Percentiles rank a stretch among this genome's conserved stretches.
phyloP scores from a whole-genome alignment of 2,113 vertebrate species.

The Grammomys surdaster region DNA sequence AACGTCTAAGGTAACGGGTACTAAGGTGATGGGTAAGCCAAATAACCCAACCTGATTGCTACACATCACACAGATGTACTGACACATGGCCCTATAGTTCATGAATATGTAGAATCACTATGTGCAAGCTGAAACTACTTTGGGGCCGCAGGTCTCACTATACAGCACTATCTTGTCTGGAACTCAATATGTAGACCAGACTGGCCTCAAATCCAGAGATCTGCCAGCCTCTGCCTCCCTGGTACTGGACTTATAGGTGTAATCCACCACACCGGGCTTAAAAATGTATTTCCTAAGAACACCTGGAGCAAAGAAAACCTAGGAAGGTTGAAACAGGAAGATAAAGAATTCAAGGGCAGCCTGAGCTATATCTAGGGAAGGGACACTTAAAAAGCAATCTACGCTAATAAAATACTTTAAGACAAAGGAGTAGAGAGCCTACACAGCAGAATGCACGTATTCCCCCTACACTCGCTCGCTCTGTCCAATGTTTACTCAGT shows the following conservation, averaged over 20 bases:
- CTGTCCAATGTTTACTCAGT: not conserved
- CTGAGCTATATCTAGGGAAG: too few relatives aligned
- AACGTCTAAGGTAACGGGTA: not conserved
- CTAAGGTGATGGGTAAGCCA: not conserved
- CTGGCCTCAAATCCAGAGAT: not conserved
- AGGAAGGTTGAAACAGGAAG: not conserved
- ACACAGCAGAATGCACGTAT: not conserved
- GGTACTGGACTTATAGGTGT: not conserved
- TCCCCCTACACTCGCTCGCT: not conserved
- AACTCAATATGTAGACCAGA: not conserved
- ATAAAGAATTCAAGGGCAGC: not conserved
- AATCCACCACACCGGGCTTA: not conserved
- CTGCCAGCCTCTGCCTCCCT: not conserved
- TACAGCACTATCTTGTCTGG: not conserved
- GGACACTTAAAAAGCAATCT: conserved; percentile 11
- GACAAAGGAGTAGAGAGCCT: not conserved
- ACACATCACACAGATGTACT: not conserved
- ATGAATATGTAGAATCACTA: not conserved
- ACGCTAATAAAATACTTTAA: not conserved
- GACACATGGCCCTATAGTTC: not conserved
- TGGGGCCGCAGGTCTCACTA: not conserved
- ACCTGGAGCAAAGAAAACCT: not conserved
- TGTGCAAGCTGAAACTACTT: not conserved
- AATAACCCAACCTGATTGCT: not conserved
- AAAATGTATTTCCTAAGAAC: not conserved